Conservation (phyloP, 2,113 vertebrate species). For the Panurus biarmicus region DNA sequence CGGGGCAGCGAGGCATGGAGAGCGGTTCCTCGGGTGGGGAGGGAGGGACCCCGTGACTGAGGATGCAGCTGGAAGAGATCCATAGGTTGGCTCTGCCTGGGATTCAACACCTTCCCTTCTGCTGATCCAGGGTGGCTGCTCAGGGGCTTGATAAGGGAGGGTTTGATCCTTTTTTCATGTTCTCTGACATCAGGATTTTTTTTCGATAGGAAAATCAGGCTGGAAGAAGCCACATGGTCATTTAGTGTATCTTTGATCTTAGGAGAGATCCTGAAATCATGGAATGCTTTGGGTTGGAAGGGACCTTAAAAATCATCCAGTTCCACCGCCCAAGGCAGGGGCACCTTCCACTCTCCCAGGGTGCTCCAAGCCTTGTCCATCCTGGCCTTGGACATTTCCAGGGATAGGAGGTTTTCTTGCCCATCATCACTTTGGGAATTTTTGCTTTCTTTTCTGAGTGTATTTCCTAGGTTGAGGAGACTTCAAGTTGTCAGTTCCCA, state of each 20-base stretch:
- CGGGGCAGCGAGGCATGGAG: neutral
- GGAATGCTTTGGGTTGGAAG: neutral
- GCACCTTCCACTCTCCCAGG: neutral
- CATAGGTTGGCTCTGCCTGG: neutral
- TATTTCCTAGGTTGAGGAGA: neutral
- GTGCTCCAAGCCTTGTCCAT: fast-evolving
- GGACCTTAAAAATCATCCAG: too few species aligned
- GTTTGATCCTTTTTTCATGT: neutral
- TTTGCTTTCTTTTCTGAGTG: neutral
- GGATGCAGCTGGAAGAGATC: neutral
- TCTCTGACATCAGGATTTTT: neutral
- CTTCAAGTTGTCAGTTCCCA: neutral
- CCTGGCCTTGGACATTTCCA: neutral
- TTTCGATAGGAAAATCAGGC: neutral
- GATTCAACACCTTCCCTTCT: neutral
- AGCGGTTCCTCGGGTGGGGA: neutral
- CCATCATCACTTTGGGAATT: neutral
- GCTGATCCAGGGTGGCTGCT: neutral
- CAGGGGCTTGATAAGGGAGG: neutral
- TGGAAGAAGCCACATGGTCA: neutral
- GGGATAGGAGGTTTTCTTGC: neutral
- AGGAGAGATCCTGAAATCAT: neutral
- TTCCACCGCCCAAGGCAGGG: neutral
- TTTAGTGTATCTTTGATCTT: neutral
- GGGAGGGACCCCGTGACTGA: neutral